A percentile compares a stretch with the other conserved stretches of the same genome.
Evolutionary conservation across 2,797 vertebrate genomes (phyloP).

Genomic region (Pangasius larnaudii): DNA sequence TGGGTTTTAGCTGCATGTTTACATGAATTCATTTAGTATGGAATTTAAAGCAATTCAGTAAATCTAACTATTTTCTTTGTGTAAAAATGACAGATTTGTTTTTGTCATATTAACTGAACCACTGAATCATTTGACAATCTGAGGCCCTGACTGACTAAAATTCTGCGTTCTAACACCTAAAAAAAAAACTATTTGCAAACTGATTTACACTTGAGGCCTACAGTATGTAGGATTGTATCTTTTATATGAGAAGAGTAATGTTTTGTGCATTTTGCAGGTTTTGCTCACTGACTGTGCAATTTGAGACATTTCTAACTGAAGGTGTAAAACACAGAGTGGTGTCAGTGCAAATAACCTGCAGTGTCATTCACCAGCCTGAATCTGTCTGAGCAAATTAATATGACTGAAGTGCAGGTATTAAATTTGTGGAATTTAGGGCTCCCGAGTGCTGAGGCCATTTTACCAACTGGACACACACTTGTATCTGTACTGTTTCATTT

Average conservation of each 20-base stretch:
- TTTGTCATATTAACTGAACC: not conserved
- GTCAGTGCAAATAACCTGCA: too few species aligned
- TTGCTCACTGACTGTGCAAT: too few species aligned
- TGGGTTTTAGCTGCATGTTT: too few species aligned
- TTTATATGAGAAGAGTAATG: too few species aligned
- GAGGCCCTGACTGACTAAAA: not conserved
- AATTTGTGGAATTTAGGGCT: not conserved
- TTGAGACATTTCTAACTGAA: too few species aligned
- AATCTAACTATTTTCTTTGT: too few species aligned
- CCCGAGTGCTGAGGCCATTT: not conserved
- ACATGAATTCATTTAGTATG: too few species aligned
- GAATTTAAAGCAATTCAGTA: too few species aligned
- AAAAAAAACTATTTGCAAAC: not conserved
- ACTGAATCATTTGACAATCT: not conserved
- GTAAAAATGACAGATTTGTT: not conserved
- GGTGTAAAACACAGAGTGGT: too few species aligned
- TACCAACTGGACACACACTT: not conserved
- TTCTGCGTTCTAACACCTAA: not conserved
- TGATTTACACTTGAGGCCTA: not conserved
- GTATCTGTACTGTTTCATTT: not conserved
- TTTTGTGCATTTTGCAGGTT: too few species aligned
- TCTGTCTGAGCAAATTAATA: not conserved
- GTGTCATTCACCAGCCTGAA: not conserved
- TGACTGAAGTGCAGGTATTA: not conserved
- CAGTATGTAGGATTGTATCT: not conserved